Evolutionary conservation across 1,140 invertebrate genomes (phyloP).

Genomic region (Coenobita brevimanus): DNA sequence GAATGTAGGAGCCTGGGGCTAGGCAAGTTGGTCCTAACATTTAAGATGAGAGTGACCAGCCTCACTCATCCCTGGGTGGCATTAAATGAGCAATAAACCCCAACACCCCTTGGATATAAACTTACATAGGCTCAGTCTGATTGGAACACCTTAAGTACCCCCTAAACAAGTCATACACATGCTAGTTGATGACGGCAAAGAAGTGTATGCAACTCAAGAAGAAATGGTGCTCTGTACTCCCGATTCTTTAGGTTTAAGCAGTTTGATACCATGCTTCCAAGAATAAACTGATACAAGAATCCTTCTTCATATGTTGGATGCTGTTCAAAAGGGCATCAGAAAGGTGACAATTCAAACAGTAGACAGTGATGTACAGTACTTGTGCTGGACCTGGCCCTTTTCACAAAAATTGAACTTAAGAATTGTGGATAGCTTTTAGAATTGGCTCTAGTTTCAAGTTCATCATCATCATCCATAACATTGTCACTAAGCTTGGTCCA

Average conservation of each 20-base stretch:
- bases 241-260: background rate
- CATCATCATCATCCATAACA: background rate
- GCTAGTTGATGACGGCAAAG: background rate
- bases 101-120: no score
- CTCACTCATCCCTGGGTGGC: no score
- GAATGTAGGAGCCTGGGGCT: no score
- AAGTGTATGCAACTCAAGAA: background rate
- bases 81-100: no score
- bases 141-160: no score
- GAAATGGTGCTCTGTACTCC: background rate
- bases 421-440: background rate
- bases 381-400: conserved; percentile 19
- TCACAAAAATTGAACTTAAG: background rate
- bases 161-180: background rate
- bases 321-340: background rate
- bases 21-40: no score
- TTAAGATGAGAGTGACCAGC: no score
- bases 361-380: conserved; percentile 16
- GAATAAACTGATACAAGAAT: conserved; percentile 23
- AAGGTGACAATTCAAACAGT: conserved; percentile 10
- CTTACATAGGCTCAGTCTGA: no score
- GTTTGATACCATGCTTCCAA: conserved; percentile 4
- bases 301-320: conserved; percentile 13
- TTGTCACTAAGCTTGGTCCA: background rate
- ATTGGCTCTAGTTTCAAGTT: background rate